Base-by-base conservation (phyloP, 2,888 invertebrate genomes). In the Notocelia uddmanniana region DNA sequence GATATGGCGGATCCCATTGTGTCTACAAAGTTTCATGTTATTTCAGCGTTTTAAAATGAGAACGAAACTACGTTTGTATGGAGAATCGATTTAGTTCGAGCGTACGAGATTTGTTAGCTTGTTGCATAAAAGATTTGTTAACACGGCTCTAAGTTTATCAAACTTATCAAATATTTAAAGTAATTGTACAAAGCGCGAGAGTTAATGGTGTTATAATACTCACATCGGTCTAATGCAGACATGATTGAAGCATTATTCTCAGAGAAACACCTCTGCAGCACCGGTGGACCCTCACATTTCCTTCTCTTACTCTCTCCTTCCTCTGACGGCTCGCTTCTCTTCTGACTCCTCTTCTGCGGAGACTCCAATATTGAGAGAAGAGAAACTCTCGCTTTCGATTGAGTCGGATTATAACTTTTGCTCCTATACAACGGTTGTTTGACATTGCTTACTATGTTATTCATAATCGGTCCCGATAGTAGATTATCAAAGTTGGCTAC, bases 241-340 rank as follows among this genome's bases (percentile, higher is more conserved):
- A 96, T 96, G 15, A 96, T 96, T 0, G 95, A 96, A 0, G 96
- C 96, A 83, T 97, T 97, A 59, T 96, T 97, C 76, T 97, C 97
- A 0, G 97, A 97, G 77, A 95, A 94, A 26, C 96, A 96, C 63
- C 97, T 89, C 76, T 95, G 94, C 68, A 96, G 80, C 1, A 91
- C 81, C 0, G 95, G 94, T 74, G 81, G 0, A 78, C 11, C 78
- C 2, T 85, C 86, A 0, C 88, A 86, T 69, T 85, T 90, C 73
- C 86, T 85, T 74, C 85, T 79, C 79, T 90, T 95, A 85, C 80
- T 92, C 59, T 75, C 89, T 80, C 83, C 89, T 6, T 79, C 78
- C 0, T 84, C 85, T 45, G 86, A 88, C 26, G 95, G 94, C 59
- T 97, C 97, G 0, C 95, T 94, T 52, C 97, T 94, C 85, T 97